Evolutionary conservation across 2,797 vertebrate species (phyloP).

Genomic region (Spinus olivaceus): DNA sequence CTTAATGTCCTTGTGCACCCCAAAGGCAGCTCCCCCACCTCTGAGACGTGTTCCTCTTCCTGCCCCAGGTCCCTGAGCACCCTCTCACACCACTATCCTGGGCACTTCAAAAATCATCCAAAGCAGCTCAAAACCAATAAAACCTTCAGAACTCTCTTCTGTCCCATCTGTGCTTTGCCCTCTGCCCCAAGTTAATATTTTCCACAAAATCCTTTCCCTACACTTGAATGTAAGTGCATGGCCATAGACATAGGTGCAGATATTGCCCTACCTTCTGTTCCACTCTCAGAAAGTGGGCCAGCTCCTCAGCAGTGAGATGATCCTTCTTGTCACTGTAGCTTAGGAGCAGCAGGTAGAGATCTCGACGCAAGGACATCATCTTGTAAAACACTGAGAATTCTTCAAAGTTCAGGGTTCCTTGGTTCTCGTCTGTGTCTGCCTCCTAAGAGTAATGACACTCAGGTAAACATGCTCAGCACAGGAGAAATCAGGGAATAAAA

Average conservation of each 20-base stretch:
- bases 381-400: conserved; percentile 98
- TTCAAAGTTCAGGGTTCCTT: conserved; percentile 93
- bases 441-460: conserved; percentile 76
- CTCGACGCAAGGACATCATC: conserved; percentile 96
- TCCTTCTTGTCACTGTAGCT: conserved; percentile 96
- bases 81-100: background rate
- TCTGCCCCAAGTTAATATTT: background rate
- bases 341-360: conserved; percentile 92
- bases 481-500: background rate
- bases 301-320: conserved; percentile 89
- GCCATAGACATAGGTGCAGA: no score
- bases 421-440: conserved; percentile 96
- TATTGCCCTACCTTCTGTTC: conserved; percentile 86
- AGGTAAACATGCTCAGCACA: background rate
- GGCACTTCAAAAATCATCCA: background rate
- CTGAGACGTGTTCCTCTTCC: background rate
- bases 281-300: conserved; percentile 86
- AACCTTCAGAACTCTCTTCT: background rate
- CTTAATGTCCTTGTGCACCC: background rate
- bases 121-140: background rate
- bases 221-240: background rate
- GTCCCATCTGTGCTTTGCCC: background rate
- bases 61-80: background rate
- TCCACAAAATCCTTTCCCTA: background rate
- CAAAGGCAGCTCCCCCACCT: background rate